These are phyloP conservation scores for Nomada lathburiana DNA, from an alignment of 2,888 invertebrate genomes.

Conservation along the genomic window DNA sequence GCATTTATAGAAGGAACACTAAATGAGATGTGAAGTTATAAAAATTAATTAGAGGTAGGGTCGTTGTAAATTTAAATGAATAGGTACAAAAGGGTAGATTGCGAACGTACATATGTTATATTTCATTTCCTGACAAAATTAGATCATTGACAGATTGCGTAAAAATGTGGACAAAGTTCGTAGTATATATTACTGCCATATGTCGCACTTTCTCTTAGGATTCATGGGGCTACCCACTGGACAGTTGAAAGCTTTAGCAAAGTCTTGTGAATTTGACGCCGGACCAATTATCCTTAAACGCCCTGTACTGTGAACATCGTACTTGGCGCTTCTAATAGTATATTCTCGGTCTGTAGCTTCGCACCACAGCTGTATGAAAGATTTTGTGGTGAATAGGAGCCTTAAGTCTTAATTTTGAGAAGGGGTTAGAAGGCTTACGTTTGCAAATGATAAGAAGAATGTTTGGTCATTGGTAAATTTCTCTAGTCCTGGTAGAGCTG, in stretches of 20 bases:
- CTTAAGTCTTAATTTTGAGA: background rate
- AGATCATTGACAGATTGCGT: background rate
- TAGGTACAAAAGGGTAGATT: background rate
- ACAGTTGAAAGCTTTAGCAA: slow-evolving; percentile 62
- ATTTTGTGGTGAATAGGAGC: background rate
- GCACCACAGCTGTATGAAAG: slow-evolving; percentile 55
- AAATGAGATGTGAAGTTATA: background rate
- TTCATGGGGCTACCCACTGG: slow-evolving; percentile 63
- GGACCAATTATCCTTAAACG: slow-evolving; percentile 56
- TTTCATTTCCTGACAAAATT: slow-evolving; percentile 1
- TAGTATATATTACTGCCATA: slow-evolving; percentile 41
- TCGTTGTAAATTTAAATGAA: background rate
- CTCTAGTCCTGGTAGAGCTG: slow-evolving; percentile 78
- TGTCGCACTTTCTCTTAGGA: slow-evolving; percentile 60
- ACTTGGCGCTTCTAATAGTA: rapidly evolving
- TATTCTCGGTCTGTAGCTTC: background rate
- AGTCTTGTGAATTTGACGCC: slow-evolving; percentile 54
- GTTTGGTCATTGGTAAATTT: slow-evolving; percentile 80
- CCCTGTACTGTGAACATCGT: slow-evolving; percentile 44
- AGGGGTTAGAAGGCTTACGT: slow-evolving; percentile 72
- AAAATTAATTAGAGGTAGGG: background rate
- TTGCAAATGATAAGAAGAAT: slow-evolving; percentile 82
- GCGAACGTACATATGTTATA: background rate
- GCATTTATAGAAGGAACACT: background rate
- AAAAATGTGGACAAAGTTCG: background rate